phyloP scores from a whole-genome alignment of 2,797 vertebrate genomes.

The Sparus aurata region DNA sequence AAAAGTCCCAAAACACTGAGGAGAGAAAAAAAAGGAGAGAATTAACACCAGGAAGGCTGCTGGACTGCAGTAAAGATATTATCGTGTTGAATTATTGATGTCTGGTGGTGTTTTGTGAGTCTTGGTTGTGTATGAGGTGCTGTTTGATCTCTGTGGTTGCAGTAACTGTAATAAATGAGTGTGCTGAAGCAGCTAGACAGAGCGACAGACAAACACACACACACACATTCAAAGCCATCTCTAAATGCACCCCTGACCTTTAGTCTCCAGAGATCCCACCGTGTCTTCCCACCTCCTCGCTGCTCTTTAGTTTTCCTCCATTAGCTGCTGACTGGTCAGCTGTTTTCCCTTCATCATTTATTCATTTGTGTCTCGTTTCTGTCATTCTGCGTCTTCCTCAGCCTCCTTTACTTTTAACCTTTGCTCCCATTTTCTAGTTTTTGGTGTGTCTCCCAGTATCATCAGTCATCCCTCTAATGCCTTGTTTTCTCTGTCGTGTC shows the following conservation, averaged over 20 bases:
- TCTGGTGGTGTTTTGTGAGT: slow-evolving; percentile 12
- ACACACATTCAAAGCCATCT: slow-evolving; percentile 32
- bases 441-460: background rate
- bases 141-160: slow-evolving; percentile 7
- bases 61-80: background rate
- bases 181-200: slow-evolving; percentile 22
- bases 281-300: slow-evolving; percentile 13
- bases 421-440: slow-evolving; percentile 6
- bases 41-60: background rate
- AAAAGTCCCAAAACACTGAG: background rate
- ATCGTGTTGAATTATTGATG: slow-evolving; percentile 25
- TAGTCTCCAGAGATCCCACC: slow-evolving; percentile 36
- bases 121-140: slow-evolving; percentile 5
- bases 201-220: slow-evolving; percentile 34
- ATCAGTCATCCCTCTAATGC: background rate
- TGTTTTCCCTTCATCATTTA: slow-evolving; percentile 64
- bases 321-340: slow-evolving; percentile 57
- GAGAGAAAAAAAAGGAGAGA: background rate
- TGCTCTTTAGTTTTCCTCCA: slow-evolving; percentile 46
- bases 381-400: slow-evolving; percentile 25
- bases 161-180: slow-evolving; percentile 35
- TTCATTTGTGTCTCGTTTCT: slow-evolving; percentile 47
- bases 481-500: slow-evolving; percentile 4
- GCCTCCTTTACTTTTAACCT: slow-evolving; percentile 18
- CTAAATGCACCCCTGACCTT: slow-evolving; percentile 42